Conservation (phyloP, 2,113 vertebrate species). For the Protobothrops flavoviridis region DNA sequence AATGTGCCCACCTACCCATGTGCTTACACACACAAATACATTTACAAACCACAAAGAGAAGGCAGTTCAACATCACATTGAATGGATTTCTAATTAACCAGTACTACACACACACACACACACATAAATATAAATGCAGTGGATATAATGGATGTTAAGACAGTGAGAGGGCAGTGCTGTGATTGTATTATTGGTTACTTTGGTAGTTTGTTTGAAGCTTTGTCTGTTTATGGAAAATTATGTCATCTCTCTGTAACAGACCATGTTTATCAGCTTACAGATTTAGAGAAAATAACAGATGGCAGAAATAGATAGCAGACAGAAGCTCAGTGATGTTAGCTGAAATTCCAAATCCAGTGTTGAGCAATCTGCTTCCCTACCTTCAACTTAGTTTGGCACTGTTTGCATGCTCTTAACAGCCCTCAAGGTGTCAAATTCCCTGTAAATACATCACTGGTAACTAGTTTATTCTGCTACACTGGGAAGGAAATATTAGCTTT, state of each 20-base stretch:
- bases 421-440: background rate
- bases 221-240: conserved; percentile 10
- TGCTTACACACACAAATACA: background rate
- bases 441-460: background rate
- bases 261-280: conserved; percentile 11
- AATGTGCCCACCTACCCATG: background rate
- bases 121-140: background rate
- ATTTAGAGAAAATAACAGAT: background rate
- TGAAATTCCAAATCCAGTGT: background rate
- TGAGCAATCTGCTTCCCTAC: background rate
- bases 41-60: background rate
- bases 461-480: background rate
- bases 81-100: background rate
- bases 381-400: background rate
- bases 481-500: background rate
- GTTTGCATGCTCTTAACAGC: background rate
- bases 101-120: background rate
- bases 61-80: background rate
- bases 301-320: background rate
- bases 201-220: background rate
- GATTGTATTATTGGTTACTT: background rate
- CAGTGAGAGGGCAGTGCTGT: background rate
- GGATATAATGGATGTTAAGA: background rate
- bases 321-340: background rate
- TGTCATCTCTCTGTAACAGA: background rate